Evolutionary conservation across 1,140 invertebrate genomes (phyloP), one percentile per base, ranked within the genome.

Genomic region (Brachionus rotundiformis): DNA sequence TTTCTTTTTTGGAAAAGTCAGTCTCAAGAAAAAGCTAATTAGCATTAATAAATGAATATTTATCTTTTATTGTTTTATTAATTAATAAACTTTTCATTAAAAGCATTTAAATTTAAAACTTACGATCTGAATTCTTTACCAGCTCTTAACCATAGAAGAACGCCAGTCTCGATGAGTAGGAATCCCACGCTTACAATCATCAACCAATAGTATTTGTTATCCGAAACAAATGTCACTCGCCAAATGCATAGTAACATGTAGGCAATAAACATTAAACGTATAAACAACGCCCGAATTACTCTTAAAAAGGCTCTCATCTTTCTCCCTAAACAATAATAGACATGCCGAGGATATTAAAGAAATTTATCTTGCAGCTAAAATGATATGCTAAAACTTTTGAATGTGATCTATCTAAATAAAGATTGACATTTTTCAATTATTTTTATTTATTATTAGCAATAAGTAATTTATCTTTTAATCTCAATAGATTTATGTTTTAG

Each of bases 91-190:
- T n/a, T n/a, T 41, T 41, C 39, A 11, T 13, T 13, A 77, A 16
- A 47, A 19, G 25, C 27, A 23, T 25, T 23, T 8, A 23, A 36
- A 31, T 23, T 33, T 31, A 27, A 29, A 16, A 39, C 25, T 79
- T 79, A 79, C 76, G 47, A 44, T 59, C 47, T 79, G 33, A 79
- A 81, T 49, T 81, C 79, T 65, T 63, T 63, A 16, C 79, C 79
- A 65, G 54, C 36, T 27, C 79, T 11, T 1, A 81, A 47, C 79
- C 79, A 81, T 19, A 81, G 31, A 27, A 81, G n/a, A 81, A 81
- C 23, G 1, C 27, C 79, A 10, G 79, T 81, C 31, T 81, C 79
- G 3, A 81, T 63, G 0, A 81, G 23, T 4, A 65, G 31, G 39
- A 81, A 81, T 16, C 79, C 79, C 16, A 81, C 33, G 16, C 59